A percentile compares a stretch with the other conserved stretches of the same genome.
These are phyloP conservation scores for Panthera leo DNA, from an alignment of 2,113 vertebrate genomes.

Conservation along the genomic window DNA sequence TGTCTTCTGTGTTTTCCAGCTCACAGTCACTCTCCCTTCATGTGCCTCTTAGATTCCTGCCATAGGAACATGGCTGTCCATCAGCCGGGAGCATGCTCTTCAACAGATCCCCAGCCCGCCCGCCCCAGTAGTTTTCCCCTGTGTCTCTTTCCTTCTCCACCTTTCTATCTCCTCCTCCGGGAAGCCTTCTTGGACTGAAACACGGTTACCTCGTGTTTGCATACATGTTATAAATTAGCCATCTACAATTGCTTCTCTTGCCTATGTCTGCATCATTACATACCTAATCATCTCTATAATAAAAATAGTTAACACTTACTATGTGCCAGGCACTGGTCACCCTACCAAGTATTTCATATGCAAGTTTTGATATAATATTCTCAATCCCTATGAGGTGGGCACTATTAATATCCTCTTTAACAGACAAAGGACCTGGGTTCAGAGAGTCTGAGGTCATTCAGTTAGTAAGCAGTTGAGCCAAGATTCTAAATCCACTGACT, in stretches of 20 bases:
- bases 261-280: neutral
- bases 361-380: neutral
- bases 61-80: neutral
- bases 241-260: neutral
- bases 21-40: neutral
- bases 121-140: neutral
- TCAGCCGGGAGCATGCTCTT: neutral
- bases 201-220: neutral
- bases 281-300: neutral
- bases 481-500: neutral
- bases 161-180: neutral
- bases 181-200: slow-evolving; percentile 1
- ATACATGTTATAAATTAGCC: neutral
- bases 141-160: neutral
- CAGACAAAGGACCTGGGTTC: neutral
- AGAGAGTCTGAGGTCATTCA: neutral
- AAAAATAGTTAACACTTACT: neutral
- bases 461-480: neutral
- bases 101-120: neutral
- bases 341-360: neutral
- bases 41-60: neutral
- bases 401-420: neutral
- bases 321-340: neutral
- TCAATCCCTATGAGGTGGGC: neutral
- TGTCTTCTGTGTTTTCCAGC: neutral